Base-by-base conservation (phyloP, 2,888 invertebrate species). In the Tenthredo scrophulariae region DNA sequence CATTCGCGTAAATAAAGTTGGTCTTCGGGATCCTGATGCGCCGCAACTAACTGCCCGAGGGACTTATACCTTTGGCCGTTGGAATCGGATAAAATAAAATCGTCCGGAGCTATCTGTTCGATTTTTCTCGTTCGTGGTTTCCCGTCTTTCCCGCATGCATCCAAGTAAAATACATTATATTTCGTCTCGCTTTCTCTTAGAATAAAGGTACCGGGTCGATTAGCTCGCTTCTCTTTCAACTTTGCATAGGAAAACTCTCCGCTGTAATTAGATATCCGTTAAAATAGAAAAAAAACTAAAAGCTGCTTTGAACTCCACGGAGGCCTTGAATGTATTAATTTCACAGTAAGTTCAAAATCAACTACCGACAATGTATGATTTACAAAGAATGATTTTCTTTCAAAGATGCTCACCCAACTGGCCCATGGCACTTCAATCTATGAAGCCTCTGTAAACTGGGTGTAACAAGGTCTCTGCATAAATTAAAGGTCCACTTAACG, bases 401-500 rank as follows among this genome's bases (percentile, higher is more conserved):
- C 43, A 65, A 84, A 54, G 85, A 84, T 84, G 91, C 95, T 94
- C 94, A 97, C 97, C 98, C 97, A 84, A 98, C 96, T 83, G 98
- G 98, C 29, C 98, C 98, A 93, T 98, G 98, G 90, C 97, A 98
- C 93, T 97, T 97, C 89, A 97, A 94, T 86, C 95, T 94, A 88
- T 96, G 95, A 29, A 98, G 93, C 89, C 95, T 95, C 89, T 95
- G 95, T 85, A 98, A 93, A 5, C 97, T 97, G 5, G 98, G 98
- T 0, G 98, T 97, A 85, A 95, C 94, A 84, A 97, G 95, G 89
- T 97, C 97, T 91, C 96, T 96, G 91, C 98, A 98, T 86, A 98
- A 94, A 94, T 98, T 98, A 91, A 97, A 97, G 62, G 97, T 98
- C 98, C 98, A 98, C 94, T 98, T 98, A 72, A 96, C 96, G 90